phyloP scores from a whole-genome alignment of 2,888 invertebrate species.

The Chymomyza procnemis region DNA sequence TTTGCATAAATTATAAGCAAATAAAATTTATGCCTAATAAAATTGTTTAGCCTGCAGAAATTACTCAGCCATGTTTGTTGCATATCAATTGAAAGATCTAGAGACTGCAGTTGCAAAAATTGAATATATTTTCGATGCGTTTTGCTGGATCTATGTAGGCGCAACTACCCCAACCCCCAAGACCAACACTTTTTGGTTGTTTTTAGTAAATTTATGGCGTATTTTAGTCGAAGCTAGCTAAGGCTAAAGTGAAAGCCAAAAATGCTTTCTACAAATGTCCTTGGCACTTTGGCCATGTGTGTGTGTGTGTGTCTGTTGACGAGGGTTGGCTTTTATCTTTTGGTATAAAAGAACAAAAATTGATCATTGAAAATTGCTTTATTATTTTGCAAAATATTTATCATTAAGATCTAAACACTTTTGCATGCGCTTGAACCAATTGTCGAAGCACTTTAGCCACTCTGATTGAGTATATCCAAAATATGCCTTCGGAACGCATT shows the following conservation, averaged over 20 bases:
- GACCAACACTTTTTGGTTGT: slow-evolving; percentile 22
- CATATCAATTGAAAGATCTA: slow-evolving; percentile 51
- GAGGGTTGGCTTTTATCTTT: too few species aligned
- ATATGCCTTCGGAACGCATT: too few species aligned
- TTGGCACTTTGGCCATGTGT: slow-evolving; percentile 44
- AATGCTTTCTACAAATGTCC: slow-evolving; percentile 44
- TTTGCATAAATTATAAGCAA: slow-evolving; percentile 42
- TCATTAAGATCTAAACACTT: too few species aligned
- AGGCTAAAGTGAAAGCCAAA: neutral
- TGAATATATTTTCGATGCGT: slow-evolving; percentile 36
- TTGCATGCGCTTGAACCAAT: too few species aligned
- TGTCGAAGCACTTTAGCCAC: too few species aligned
- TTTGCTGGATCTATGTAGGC: too few species aligned
- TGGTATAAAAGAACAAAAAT: too few species aligned
- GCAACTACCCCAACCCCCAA: too few species aligned
- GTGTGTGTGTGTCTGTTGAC: too few species aligned
- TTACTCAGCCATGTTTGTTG: slow-evolving; percentile 25
- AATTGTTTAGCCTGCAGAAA: slow-evolving; percentile 30
- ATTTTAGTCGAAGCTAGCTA: slow-evolving; percentile 33
- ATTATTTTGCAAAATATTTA: too few species aligned
- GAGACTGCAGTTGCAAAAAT: slow-evolving; percentile 28
- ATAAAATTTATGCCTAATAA: slow-evolving; percentile 25
- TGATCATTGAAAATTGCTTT: too few species aligned
- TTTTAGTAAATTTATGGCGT: slow-evolving; percentile 41
- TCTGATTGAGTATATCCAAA: too few species aligned